Percentiles rank a stretch among this genome's conserved stretches.
phyloP scores from a whole-genome alignment of 2,888 invertebrate genomes.

The Amaurobius ferox region DNA sequence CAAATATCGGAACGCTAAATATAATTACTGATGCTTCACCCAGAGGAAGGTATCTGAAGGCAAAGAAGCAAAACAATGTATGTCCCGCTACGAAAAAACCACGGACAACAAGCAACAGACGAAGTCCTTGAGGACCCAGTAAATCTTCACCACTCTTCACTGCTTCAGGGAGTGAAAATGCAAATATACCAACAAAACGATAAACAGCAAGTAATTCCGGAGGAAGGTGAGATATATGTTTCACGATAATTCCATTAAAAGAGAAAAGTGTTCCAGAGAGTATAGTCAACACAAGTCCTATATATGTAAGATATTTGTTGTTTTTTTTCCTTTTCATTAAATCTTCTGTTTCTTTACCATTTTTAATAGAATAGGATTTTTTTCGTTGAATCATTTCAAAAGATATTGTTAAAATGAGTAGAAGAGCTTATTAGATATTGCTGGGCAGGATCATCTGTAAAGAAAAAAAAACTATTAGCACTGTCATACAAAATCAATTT shows the following conservation, averaged over 20 bases:
- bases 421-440: no score
- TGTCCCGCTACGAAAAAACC: not conserved
- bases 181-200: slow-evolving; percentile 1
- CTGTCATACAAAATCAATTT: no score
- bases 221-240: not conserved
- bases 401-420: no score
- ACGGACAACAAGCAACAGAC: not conserved
- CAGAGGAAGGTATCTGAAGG: slow-evolving; percentile 88
- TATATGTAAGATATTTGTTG: slow-evolving; percentile 46
- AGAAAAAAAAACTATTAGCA: no score
- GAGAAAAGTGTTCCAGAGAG: slow-evolving; percentile 27
- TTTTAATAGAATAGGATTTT: no score
- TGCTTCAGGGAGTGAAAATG: slow-evolving; percentile 5
- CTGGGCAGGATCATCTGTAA: no score
- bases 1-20: slow-evolving; percentile 94
- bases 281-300: not conserved
- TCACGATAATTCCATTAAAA: not conserved
- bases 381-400: no score
- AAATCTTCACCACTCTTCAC: not conserved
- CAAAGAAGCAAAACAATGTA: slow-evolving; percentile 14
- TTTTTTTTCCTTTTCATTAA: not conserved
- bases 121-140: not conserved
- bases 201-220: slow-evolving; percentile 17
- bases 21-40: slow-evolving; percentile 93
- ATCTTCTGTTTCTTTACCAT: not conserved